Conservation (phyloP, 2,888 invertebrate species). For the Leucophenga maculata region DNA sequence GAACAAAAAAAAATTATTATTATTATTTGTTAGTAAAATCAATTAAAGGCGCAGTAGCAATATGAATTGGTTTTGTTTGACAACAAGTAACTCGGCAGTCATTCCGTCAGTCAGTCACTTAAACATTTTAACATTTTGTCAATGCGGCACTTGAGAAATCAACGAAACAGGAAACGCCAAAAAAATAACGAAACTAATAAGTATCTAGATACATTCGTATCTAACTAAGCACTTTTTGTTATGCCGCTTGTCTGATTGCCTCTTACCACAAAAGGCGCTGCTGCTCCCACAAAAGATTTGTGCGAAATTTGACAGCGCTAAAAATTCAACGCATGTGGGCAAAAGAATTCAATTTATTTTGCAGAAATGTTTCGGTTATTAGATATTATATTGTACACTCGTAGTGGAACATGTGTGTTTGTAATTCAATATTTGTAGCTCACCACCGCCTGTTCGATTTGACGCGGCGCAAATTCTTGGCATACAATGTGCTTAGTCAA, state of each 20-base stretch:
- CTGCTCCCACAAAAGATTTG: not conserved
- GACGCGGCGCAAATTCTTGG: slow-evolving; percentile 51
- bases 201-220: no score
- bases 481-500: slow-evolving; percentile 59
- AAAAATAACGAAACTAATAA: not conserved
- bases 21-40: no score
- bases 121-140: no score
- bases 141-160: not conserved
- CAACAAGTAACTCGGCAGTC: no score
- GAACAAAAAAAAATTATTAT: no score
- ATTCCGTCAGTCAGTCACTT: not conserved
- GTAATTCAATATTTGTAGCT: slow-evolving; percentile 14
- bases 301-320: slow-evolving; percentile 17
- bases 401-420: not conserved
- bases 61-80: no score
- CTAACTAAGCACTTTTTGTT: no score
- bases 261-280: not conserved
- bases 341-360: not conserved
- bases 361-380: not conserved
- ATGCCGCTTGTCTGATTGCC: no score
- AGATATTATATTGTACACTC: no score
- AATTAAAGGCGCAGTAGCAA: no score
- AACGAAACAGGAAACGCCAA: slow-evolving; percentile 6
- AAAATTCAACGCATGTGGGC: not conserved
- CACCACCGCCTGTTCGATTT: not conserved